Percentiles rank a stretch among this genome's conserved stretches.
These are phyloP conservation scores for Parazoanthus swiftii DNA, from an alignment of 92 coral and sea anemone genomes.

Conservation along the genomic window DNA sequence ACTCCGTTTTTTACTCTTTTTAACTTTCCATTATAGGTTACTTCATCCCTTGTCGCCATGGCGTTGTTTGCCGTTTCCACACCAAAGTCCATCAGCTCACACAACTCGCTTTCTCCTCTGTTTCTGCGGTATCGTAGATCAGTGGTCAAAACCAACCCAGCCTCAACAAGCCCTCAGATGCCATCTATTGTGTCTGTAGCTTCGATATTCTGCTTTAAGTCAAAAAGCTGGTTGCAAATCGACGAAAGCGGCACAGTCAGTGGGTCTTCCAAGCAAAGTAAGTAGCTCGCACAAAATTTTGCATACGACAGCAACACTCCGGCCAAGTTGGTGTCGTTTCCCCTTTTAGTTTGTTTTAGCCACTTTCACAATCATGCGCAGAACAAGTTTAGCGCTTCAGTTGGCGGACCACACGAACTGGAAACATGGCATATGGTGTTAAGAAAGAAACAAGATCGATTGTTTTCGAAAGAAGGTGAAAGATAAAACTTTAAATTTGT, in stretches of 20 bases:
- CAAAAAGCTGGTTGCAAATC: constrained; percentile 36
- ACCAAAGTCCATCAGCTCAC: background rate
- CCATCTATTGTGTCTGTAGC: constrained; percentile 24
- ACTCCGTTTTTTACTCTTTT: background rate
- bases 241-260: constrained; percentile 23
- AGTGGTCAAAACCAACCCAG: background rate
- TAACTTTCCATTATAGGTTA: background rate
- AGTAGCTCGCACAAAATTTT: background rate
- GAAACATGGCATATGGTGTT: too few species aligned
- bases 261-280: constrained; percentile 23
- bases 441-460: too few species aligned
- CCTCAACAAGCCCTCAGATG: background rate
- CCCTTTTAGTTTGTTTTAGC: too few species aligned
- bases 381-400: too few species aligned
- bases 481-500: too few species aligned
- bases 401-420: too few species aligned
- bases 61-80: constrained; percentile 21
- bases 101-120: background rate
- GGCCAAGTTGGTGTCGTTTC: too few species aligned
- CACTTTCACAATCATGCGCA: too few species aligned
- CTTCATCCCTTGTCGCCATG: constrained; percentile 9
- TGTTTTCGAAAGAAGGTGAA: too few species aligned
- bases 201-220: constrained; percentile 19
- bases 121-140: constrained; percentile 7
- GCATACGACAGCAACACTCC: background rate